Percentiles rank a stretch among this genome's conserved stretches.
Evolutionary conservation across 2,888 invertebrate species (phyloP).

Genomic region (Synergus itoensis): DNA sequence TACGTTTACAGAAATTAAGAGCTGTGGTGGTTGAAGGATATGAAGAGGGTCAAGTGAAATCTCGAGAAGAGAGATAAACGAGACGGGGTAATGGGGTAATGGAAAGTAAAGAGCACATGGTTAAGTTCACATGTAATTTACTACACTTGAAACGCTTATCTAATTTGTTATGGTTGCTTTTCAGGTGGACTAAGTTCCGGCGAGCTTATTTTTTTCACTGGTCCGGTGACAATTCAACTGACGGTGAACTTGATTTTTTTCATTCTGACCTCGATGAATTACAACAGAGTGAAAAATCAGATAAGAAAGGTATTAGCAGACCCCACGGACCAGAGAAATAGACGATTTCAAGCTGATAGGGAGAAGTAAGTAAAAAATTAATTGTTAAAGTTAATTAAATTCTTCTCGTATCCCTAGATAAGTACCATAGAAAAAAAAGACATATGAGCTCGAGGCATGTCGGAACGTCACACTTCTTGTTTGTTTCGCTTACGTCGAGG

Average conservation of each 20-base stretch:
- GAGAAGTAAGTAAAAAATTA: constrained; percentile 80
- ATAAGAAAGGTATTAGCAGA: constrained; percentile 85
- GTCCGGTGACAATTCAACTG: constrained; percentile 83
- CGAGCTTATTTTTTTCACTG: constrained; percentile 81
- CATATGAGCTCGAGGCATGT: neutral
- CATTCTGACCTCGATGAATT: constrained; percentile 84
- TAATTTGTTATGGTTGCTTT: constrained; percentile 45
- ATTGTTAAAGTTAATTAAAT: neutral
- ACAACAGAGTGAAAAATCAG: constrained; percentile 86
- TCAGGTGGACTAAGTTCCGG: constrained; percentile 60
- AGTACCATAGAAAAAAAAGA: neutral
- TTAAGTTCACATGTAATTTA: constrained; percentile 13
- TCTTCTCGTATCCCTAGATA: neutral
- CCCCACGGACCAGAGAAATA: constrained; percentile 81
- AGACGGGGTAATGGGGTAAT: neutral
- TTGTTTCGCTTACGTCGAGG: neutral
- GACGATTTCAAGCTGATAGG: constrained; percentile 84
- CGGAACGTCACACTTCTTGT: neutral
- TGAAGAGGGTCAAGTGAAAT: neutral
- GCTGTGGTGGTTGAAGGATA: neutral
- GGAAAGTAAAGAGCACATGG: constrained; percentile 8
- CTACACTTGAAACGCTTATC: constrained; percentile 4
- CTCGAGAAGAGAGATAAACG: neutral
- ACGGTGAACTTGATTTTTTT: constrained; percentile 85
- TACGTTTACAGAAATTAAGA: neutral